Evolutionary conservation across 92 coral and sea anemone species (phyloP).

Genomic region (Actinostola sp.): DNA sequence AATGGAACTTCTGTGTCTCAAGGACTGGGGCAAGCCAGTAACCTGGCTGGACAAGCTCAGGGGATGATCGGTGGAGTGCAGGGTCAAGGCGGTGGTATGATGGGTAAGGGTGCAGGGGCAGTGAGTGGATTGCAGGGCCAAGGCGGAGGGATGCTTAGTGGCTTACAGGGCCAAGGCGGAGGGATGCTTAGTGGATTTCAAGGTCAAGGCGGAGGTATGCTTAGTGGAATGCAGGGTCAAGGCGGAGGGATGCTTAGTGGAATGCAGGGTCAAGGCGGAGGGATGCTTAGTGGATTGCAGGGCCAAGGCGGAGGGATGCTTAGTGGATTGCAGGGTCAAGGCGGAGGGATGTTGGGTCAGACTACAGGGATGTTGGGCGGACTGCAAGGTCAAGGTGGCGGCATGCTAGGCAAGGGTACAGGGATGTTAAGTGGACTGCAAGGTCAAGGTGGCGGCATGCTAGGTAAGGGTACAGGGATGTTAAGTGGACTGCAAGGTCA

Average conservation of each 20-base stretch:
- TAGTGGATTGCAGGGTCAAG: slow-evolving; percentile 68
- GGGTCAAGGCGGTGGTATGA: slow-evolving; percentile 65
- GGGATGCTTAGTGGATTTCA: slow-evolving; percentile 57
- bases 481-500: slow-evolving; percentile 50
- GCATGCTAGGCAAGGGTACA: slow-evolving; percentile 50
- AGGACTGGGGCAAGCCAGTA: neutral
- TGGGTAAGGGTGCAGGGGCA: slow-evolving; percentile 59
- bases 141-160: slow-evolving; percentile 49
- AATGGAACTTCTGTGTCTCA: slow-evolving; percentile 3
- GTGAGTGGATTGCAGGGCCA: slow-evolving; percentile 62
- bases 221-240: slow-evolving; percentile 38
- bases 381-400: slow-evolving; percentile 67
- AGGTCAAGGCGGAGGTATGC: slow-evolving; percentile 66
- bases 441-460: slow-evolving; percentile 41
- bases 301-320: slow-evolving; percentile 73
- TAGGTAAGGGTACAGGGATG: slow-evolving; percentile 64
- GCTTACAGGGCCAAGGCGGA: slow-evolving; percentile 63
- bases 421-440: slow-evolving; percentile 49
- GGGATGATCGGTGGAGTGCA: slow-evolving; percentile 59
- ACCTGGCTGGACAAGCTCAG: slow-evolving; percentile 26
- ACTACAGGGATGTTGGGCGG: slow-evolving; percentile 60
- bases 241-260: slow-evolving; percentile 66
- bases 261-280: slow-evolving; percentile 66
- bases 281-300: slow-evolving; percentile 36
- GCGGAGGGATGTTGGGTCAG: slow-evolving; percentile 58